Conservation (phyloP, 1,140 invertebrate species). For the Drosophila arizonae region DNA sequence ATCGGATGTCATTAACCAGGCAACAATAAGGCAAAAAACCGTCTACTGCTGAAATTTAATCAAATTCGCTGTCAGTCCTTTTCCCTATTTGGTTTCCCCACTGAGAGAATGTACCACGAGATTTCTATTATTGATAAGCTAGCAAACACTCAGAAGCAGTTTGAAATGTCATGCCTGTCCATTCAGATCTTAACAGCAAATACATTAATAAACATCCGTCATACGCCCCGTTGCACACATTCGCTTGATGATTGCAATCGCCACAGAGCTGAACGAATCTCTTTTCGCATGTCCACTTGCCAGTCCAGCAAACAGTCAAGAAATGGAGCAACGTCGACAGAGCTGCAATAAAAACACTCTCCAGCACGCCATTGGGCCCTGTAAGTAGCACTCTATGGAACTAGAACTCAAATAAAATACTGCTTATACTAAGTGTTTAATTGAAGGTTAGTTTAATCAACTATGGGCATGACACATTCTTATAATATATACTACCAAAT, state of each 20-base stretch:
- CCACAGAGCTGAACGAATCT: slow-evolving; percentile 1
- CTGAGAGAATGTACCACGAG: background rate
- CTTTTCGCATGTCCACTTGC: slow-evolving; percentile 8
- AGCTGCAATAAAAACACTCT: slow-evolving; percentile 61
- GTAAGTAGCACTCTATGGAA: slow-evolving; percentile 50
- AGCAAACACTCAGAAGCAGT: slow-evolving; percentile 2
- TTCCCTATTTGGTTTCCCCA: too few relatives aligned
- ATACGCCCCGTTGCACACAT: slow-evolving; percentile 22
- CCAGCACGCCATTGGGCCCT: slow-evolving; percentile 71
- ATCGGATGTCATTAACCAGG: slow-evolving; percentile 77
- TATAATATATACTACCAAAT: too few relatives aligned
- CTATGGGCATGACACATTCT: background rate
- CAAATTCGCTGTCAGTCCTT: background rate
- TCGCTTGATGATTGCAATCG: slow-evolving; percentile 26
- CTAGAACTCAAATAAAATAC: background rate
- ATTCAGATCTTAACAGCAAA: slow-evolving; percentile 33
- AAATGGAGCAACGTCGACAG: slow-evolving; percentile 41
- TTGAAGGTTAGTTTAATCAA: background rate
- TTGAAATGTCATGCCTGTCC: slow-evolving; percentile 27
- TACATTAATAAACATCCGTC: slow-evolving; percentile 24
- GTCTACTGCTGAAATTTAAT: slow-evolving; percentile 60
- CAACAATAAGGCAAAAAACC: slow-evolving; percentile 69
- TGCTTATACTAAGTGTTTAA: background rate
- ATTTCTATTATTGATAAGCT: background rate
- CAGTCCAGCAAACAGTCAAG: slow-evolving; percentile 35